phyloP scores from a whole-genome alignment of 2,888 invertebrate genomes.

The Pyrgus malvae region DNA sequence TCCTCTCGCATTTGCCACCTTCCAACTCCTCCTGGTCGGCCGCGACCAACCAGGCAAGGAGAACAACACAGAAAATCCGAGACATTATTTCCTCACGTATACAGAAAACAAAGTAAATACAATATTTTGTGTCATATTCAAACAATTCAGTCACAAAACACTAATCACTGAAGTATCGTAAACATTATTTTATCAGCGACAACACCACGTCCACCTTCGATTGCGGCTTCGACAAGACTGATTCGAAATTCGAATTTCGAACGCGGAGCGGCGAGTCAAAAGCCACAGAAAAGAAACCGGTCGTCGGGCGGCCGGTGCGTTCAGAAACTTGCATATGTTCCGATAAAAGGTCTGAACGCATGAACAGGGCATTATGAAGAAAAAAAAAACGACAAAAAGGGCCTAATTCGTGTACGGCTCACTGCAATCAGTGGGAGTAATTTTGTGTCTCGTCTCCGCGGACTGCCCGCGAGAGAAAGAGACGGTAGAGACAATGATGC shows the following conservation, averaged over 20 bases:
- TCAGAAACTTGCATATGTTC: constrained; percentile 73
- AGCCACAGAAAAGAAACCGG: constrained; percentile 74
- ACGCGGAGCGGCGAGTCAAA: constrained; percentile 54
- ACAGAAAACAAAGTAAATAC: constrained; percentile 44
- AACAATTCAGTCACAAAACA: constrained; percentile 57
- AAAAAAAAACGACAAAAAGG: constrained; percentile 61
- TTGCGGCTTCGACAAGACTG: constrained; percentile 59
- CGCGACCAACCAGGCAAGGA: constrained; percentile 60
- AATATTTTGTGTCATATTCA: constrained; percentile 57
- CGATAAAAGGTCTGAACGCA: constrained; percentile 76
- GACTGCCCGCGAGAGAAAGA: constrained; percentile 39
- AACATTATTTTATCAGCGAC: constrained; percentile 47
- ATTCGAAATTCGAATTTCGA: constrained; percentile 51
- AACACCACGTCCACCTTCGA: constrained; percentile 45
- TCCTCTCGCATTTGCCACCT: constrained; percentile 88
- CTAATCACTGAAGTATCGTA: constrained; percentile 57
- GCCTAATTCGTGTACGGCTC: constrained; percentile 78
- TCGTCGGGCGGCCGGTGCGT: constrained; percentile 61
- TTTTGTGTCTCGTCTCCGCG: constrained; percentile 57
- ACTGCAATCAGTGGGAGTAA: constrained; percentile 77
- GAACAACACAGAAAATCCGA: constrained; percentile 64
- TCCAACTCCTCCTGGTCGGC: constrained; percentile 71
- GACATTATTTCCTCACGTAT: constrained; percentile 56
- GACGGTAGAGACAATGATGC: constrained; percentile 58
- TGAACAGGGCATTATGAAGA: constrained; percentile 75